Evolutionary conservation across 2,113 vertebrate genomes (phyloP), one percentile per base, ranked within the genome.

Genomic region (Rhinolophus ferrumequinum): DNA sequence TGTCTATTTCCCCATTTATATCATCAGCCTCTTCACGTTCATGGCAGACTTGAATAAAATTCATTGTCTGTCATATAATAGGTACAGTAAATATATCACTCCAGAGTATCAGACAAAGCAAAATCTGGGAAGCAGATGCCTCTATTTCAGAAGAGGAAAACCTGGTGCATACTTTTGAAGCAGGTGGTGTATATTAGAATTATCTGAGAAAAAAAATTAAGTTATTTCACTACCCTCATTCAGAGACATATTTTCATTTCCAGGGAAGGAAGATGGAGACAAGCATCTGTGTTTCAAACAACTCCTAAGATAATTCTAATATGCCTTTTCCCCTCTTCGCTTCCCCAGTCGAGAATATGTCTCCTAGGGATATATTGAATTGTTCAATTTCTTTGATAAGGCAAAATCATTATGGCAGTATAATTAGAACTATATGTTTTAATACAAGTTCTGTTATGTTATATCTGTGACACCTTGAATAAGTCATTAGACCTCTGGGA

Each of bases 361-460:
- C 28, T 35, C 12, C 26, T 8, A n/a, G 19, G 47, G 14, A 83
- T 67, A 9, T 38, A 64, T 50, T 86, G 35, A 62, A 4, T 69
- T 35, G 30, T 54, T 92, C 21, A 89, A 73, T 95, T 8, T 18
- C 30, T 77, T 33, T 85, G 33, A 44, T 60, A 85, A 80, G 41
- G 18, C 6, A 77, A 85, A 88, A 76, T 84, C 56, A n/a, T 44
- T 82, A 15, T 44, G 33, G 24, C 8, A 28, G 6, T 56, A 77
- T 67, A 96, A 72, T 84, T 6, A 93, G 19, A 90, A 90, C 35
- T 30, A 18, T 73, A 16, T 18, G 9, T 58, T 89, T 82, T 56
- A 50, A 76, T 44, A 75, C 18, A 62, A 80, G 21, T 70, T 88
- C 28, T 81, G 21, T n/a, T 33, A 76, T 73, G 7, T 38, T 72